Evolutionary conservation across 2,797 vertebrate genomes (phyloP).

Genomic region (Chrysocyon brachyurus): DNA sequence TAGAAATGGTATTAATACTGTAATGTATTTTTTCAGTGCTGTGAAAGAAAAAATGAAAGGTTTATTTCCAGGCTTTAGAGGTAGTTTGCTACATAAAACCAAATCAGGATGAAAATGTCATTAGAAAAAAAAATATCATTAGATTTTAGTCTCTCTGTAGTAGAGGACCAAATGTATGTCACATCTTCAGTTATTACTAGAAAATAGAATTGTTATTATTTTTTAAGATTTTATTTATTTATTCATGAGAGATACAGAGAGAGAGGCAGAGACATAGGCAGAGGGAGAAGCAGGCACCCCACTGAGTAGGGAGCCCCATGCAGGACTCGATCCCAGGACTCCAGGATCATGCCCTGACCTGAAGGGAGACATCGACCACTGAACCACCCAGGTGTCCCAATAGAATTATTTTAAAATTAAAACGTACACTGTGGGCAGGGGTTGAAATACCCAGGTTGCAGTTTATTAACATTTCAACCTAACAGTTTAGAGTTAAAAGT

Average conservation of each 20-base stretch:
- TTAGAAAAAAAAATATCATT: conserved; percentile 2
- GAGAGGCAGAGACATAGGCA: too few relatives aligned
- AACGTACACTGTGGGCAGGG: neutral
- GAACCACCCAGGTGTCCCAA: too few relatives aligned
- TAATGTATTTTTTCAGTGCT: conserved; percentile 30
- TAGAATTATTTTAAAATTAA: conserved; percentile 51
- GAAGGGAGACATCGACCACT: too few relatives aligned
- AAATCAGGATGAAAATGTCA: conserved; percentile 60
- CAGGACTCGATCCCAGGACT: too few relatives aligned
- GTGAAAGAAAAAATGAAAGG: conserved; percentile 46
- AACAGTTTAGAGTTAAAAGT: conserved; percentile 44
- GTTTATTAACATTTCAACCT: conserved; percentile 1
- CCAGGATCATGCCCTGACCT: too few relatives aligned
- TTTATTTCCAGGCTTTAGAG: conserved; percentile 24
- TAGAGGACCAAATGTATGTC: conserved; percentile 41
- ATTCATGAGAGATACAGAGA: too few relatives aligned
- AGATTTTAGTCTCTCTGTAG: conserved; percentile 28
- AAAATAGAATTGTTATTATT: conserved; percentile 16
- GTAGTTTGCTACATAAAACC: conserved; percentile 67
- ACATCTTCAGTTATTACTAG: conserved; percentile 30
- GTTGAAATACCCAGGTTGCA: neutral
- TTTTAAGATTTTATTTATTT: too few relatives aligned
- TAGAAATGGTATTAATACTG: conserved; percentile 50
- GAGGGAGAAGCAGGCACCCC: too few relatives aligned
- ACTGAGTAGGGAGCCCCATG: too few relatives aligned